Conservation (phyloP, 2,888 invertebrate genomes). For the Archips xylosteana region DNA sequence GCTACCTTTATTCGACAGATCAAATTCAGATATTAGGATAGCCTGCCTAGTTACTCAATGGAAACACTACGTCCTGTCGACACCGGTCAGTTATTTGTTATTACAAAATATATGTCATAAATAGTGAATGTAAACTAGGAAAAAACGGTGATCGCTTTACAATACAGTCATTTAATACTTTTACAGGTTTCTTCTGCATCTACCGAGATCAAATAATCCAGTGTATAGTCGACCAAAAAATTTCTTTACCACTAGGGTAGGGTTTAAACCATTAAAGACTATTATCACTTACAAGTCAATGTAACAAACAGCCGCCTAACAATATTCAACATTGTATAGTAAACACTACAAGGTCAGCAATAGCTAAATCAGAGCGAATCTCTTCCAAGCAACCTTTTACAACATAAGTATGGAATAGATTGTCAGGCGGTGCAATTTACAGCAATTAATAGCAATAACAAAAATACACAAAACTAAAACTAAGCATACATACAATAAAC, state of each 20-base stretch:
- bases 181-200: neutral
- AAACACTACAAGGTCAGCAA: too few species aligned
- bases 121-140: constrained; percentile 26
- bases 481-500: too few species aligned
- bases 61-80: constrained; percentile 9
- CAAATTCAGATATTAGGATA: neutral
- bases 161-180: constrained; percentile 1
- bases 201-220: constrained; percentile 1
- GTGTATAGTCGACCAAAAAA: neutral
- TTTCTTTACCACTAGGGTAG: neutral
- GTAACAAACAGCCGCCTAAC: too few species aligned
- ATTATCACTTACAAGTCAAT: too few species aligned
- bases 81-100: constrained; percentile 18
- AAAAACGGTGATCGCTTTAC: constrained; percentile 26
- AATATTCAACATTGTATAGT: too few species aligned
- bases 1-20: constrained; percentile 8
- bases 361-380: too few species aligned
- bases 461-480: too few species aligned
- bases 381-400: too few species aligned
- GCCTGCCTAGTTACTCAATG: constrained; percentile 1
- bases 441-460: too few species aligned
- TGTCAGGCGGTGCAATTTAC: too few species aligned
- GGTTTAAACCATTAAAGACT: too few species aligned
- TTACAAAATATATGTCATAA: constrained; percentile 29
- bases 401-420: too few species aligned